Percentiles rank a stretch among this genome's conserved stretches.
phyloP scores from a whole-genome alignment of 1,140 invertebrate species.

The Apolygus lucorum region DNA sequence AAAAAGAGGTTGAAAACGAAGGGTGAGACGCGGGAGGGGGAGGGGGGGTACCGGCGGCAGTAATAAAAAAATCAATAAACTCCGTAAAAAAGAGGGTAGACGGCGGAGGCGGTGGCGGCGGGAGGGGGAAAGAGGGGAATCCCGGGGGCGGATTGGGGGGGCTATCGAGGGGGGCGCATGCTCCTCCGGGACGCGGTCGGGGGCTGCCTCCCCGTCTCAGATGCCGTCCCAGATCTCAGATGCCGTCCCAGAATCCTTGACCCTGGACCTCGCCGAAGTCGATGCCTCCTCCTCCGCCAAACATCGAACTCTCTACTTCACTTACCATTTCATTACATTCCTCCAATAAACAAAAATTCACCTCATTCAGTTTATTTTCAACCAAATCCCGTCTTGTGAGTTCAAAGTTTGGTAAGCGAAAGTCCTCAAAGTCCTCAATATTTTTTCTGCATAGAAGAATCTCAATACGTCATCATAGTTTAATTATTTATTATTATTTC shows the following conservation, averaged over 20 bases:
- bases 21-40: constrained; percentile 20
- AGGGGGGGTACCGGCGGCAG: constrained; percentile 1
- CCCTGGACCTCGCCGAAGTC: too few relatives aligned
- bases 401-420: too few relatives aligned
- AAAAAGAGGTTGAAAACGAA: too few relatives aligned
- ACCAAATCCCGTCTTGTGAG: too few relatives aligned
- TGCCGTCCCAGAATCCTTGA: not conserved
- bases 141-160: not conserved
- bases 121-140: not conserved
- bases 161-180: not conserved
- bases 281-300: not conserved
- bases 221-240: not conserved
- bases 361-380: too few relatives aligned
- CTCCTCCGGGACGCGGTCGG: not conserved
- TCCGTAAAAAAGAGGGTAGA: constrained; percentile 29
- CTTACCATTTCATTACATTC: too few relatives aligned
- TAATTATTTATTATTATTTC: too few relatives aligned
- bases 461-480: too few relatives aligned
- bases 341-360: too few relatives aligned
- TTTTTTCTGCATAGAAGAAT: too few relatives aligned
- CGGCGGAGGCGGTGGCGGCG: constrained; percentile 20
- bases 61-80: constrained; percentile 35
- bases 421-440: too few relatives aligned
- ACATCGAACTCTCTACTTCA: not conserved
- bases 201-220: not conserved